phyloP scores from a whole-genome alignment of 2,888 invertebrate genomes.

The Cryptocephalus primarius region DNA sequence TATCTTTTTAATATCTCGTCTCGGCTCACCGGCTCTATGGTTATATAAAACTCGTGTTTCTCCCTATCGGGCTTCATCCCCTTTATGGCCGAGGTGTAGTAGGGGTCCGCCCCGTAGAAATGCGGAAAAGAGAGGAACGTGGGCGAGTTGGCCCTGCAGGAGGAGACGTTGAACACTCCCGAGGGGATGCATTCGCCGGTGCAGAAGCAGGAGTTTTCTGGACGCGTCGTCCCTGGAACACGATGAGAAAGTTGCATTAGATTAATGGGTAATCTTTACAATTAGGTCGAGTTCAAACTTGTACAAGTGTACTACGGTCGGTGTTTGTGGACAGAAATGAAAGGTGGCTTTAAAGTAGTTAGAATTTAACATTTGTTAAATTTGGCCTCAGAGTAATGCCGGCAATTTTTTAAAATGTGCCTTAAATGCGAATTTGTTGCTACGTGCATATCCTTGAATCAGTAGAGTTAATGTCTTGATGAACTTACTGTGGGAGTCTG shows the following conservation, averaged over 20 bases:
- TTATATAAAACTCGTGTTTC: constrained; percentile 63
- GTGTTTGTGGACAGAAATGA: too few relatives aligned
- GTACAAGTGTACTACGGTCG: too few relatives aligned
- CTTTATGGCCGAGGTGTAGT: constrained; percentile 47
- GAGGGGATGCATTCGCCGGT: constrained; percentile 61
- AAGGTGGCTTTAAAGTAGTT: too few relatives aligned
- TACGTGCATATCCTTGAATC: too few relatives aligned
- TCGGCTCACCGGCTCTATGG: constrained; percentile 55
- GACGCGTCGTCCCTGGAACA: constrained; percentile 43
- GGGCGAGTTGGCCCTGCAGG: constrained; percentile 67
- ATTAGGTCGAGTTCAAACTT: too few relatives aligned
- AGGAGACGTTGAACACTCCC: constrained; percentile 63
- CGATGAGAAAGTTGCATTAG: not conserved
- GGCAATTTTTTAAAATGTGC: too few relatives aligned
- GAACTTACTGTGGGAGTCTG: too few relatives aligned
- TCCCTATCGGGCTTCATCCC: constrained; percentile 58
- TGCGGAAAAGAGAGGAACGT: constrained; percentile 75
- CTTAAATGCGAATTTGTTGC: too few relatives aligned
- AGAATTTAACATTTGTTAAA: too few relatives aligned
- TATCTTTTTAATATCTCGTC: too few relatives aligned
- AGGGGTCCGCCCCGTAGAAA: constrained; percentile 62
- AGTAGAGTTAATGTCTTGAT: too few relatives aligned
- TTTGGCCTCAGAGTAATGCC: too few relatives aligned
- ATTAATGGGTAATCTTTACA: not conserved
- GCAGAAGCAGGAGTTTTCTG: constrained; percentile 60